phyloP scores from a whole-genome alignment of 2,113 vertebrate genomes.

The Scomber colias region DNA sequence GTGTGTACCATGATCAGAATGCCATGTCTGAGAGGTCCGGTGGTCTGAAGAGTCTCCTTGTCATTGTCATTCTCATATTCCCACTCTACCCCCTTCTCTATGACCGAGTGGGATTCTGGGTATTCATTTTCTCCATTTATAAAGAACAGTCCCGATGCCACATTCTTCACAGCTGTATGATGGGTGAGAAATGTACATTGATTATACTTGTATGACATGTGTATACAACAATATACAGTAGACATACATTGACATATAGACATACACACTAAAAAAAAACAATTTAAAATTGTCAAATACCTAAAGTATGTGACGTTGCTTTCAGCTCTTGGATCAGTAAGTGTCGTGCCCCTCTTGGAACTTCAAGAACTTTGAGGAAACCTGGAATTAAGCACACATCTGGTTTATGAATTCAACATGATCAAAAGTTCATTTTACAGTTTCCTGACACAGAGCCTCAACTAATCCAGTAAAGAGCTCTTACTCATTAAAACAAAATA shows the following conservation, averaged over 20 bases:
- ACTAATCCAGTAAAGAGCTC: slow-evolving; percentile 34
- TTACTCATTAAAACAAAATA: slow-evolving; percentile 24
- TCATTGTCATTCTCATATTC: slow-evolving; percentile 93
- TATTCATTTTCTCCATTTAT: slow-evolving; percentile 90
- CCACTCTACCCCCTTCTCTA: slow-evolving; percentile 96
- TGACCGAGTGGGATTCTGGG: slow-evolving; percentile 89
- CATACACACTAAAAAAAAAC: neutral
- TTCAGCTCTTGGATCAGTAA: slow-evolving; percentile 94
- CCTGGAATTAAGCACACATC: slow-evolving; percentile 82
- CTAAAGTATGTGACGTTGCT: slow-evolving; percentile 88
- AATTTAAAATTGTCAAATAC: slow-evolving; percentile 77
- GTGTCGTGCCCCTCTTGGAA: slow-evolving; percentile 94
- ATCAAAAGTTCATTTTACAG: slow-evolving; percentile 31
- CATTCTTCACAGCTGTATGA: slow-evolving; percentile 91
- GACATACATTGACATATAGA: neutral
- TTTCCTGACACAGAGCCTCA: slow-evolving; percentile 27
- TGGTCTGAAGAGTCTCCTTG: slow-evolving; percentile 94
- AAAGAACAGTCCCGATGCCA: slow-evolving; percentile 92
- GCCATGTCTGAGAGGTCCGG: slow-evolving; percentile 90
- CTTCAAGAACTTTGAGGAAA: slow-evolving; percentile 95
- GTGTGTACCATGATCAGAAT: slow-evolving; percentile 90
- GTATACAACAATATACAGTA: neutral
- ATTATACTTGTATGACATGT: neutral
- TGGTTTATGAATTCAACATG: slow-evolving; percentile 28
- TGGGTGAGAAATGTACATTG: neutral